Conservation (phyloP, 2,113 vertebrate species). For the Percina caprodes region DNA sequence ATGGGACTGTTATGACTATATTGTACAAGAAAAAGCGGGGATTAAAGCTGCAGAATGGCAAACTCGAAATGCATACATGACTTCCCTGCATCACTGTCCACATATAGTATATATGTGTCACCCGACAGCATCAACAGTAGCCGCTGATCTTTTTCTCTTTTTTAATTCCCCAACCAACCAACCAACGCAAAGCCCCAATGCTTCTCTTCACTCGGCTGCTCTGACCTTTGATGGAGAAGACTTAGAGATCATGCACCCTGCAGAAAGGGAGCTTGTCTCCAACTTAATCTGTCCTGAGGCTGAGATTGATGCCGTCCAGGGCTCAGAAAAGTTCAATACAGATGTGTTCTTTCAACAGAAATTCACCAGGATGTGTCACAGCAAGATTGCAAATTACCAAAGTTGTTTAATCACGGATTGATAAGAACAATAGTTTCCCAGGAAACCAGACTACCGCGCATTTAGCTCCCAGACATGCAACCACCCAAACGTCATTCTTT, state of each 20-base stretch:
- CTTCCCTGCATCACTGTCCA: slow-evolving; percentile 43
- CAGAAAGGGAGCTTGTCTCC: slow-evolving; percentile 55
- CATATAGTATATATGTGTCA: slow-evolving; percentile 20
- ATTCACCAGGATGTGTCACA: slow-evolving; percentile 66
- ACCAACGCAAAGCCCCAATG: slow-evolving; percentile 25
- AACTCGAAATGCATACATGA: slow-evolving; percentile 42
- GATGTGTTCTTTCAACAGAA: slow-evolving; percentile 51
- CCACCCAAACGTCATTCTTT: slow-evolving; percentile 61
- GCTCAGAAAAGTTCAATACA: slow-evolving; percentile 52
- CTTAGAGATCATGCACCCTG: slow-evolving; percentile 54
- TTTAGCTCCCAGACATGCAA: slow-evolving; percentile 65
- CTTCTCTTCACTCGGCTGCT: slow-evolving; percentile 51
- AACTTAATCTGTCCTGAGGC: slow-evolving; percentile 59
- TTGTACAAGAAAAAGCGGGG: slow-evolving; percentile 47
- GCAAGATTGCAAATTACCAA: slow-evolving; percentile 67
- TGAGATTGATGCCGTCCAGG: slow-evolving; percentile 59
- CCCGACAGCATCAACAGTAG: slow-evolving; percentile 41
- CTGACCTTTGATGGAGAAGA: slow-evolving; percentile 65
- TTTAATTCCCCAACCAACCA: slow-evolving; percentile 52
- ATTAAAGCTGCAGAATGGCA: slow-evolving; percentile 57
- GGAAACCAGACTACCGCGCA: slow-evolving; percentile 66
- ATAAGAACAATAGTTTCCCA: slow-evolving; percentile 72
- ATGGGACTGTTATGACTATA: slow-evolving; percentile 42
- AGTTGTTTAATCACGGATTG: slow-evolving; percentile 78
- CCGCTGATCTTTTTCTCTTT: slow-evolving; percentile 53